Evolutionary conservation across 2,888 invertebrate species (phyloP).

Genomic region (Rhagium mordax): DNA sequence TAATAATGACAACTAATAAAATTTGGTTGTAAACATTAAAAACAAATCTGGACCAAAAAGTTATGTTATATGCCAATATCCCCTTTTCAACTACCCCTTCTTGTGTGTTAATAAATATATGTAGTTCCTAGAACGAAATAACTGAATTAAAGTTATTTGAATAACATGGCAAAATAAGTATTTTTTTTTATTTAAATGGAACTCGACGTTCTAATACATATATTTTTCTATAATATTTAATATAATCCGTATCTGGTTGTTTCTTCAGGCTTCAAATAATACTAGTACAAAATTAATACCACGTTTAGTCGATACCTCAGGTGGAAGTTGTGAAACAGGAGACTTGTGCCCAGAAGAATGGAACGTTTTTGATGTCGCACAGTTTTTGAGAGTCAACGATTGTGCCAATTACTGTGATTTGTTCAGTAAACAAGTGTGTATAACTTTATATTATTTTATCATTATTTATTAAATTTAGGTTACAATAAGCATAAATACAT

Average conservation of each 20-base stretch:
- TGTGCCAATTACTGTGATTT: conserved; percentile 81
- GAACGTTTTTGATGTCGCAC: conserved; percentile 89
- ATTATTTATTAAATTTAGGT: too few relatives aligned
- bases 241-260: neutral
- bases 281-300: conserved; percentile 76
- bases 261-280: conserved; percentile 63
- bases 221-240: neutral
- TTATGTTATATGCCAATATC: too few relatives aligned
- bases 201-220: neutral
- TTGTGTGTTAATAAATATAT: too few relatives aligned
- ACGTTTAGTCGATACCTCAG: conserved; percentile 75
- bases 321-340: conserved; percentile 72
- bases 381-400: conserved; percentile 92
- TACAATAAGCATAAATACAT: too few relatives aligned
- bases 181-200: neutral
- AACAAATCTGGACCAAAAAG: too few relatives aligned
- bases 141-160: too few relatives aligned
- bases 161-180: too few relatives aligned
- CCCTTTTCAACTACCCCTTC: too few relatives aligned
- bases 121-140: too few relatives aligned
- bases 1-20: too few relatives aligned
- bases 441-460: neutral
- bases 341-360: conserved; percentile 80
- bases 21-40: too few relatives aligned
- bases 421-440: conserved; percentile 72